Percentiles rank a stretch among this genome's conserved stretches.
Conservation (phyloP, 2,113 vertebrate species). For the Cariama cristata region DNA sequence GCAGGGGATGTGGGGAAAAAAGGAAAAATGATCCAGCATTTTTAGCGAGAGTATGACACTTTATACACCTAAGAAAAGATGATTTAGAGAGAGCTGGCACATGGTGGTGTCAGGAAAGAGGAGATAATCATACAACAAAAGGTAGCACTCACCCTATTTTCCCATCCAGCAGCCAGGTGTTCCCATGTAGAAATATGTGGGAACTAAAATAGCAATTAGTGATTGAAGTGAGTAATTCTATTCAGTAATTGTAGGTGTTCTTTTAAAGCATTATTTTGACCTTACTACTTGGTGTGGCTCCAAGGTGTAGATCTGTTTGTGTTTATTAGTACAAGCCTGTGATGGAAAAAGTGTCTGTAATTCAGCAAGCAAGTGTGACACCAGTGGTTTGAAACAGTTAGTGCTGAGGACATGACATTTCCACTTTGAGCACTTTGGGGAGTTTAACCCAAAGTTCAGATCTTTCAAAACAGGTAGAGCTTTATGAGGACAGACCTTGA, state of each 20-base stretch:
- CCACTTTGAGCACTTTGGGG: neutral
- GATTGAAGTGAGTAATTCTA: conserved; percentile 1
- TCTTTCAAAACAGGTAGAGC: neutral
- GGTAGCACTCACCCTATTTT: neutral
- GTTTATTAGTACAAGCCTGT: neutral
- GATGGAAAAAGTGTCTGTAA: neutral
- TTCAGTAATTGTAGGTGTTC: neutral
- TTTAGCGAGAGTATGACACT: neutral
- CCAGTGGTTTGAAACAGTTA: neutral
- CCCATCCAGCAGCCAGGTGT: neutral
- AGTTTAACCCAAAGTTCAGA: neutral
- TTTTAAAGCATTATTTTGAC: conserved; percentile 1
- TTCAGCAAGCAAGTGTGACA: neutral
- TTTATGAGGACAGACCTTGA: neutral
- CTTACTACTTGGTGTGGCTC: neutral
- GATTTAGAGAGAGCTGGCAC: neutral
- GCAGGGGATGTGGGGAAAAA: neutral
- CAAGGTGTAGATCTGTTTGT: neutral
- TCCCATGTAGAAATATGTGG: neutral
- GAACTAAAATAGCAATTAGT: neutral
- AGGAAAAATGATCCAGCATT: neutral
- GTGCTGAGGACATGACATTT: neutral
- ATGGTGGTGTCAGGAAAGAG: neutral
- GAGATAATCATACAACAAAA: neutral
- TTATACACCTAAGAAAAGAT: neutral